phyloP scores from a whole-genome alignment of 2,113 vertebrate genomes.

The Channa argus region DNA sequence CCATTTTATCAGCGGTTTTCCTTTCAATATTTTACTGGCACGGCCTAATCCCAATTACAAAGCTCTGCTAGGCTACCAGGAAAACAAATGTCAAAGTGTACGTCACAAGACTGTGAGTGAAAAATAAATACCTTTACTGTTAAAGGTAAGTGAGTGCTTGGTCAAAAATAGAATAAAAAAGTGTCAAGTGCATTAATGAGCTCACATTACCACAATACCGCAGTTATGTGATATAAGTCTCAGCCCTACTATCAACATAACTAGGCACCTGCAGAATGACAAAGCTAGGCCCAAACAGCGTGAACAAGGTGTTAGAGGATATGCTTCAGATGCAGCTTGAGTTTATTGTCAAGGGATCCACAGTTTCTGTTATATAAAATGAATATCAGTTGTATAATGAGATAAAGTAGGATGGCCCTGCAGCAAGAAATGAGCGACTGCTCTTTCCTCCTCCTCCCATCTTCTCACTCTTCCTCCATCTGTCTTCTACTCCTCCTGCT shows the following conservation, averaged over 20 bases:
- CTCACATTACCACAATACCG: conserved; percentile 8
- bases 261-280: conserved; percentile 53
- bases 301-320: conserved; percentile 21
- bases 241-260: conserved; percentile 34
- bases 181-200: conserved; percentile 30
- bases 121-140: not conserved
- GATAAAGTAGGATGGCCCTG: conserved; percentile 76
- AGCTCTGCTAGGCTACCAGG: not conserved
- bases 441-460: conserved; percentile 76
- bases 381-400: conserved; percentile 76
- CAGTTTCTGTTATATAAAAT: conserved; percentile 69
- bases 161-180: conserved; percentile 8
- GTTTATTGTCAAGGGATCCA: conserved; percentile 54
- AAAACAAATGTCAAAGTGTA: not conserved
- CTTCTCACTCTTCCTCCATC: conserved; percentile 72
- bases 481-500: conserved; percentile 71
- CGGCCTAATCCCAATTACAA: not conserved
- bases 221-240: conserved; percentile 29
- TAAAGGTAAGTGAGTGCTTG: not conserved
- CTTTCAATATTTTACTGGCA: not conserved
- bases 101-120: not conserved
- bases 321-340: conserved; percentile 43
- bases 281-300: conserved; percentile 39
- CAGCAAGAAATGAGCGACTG: conserved; percentile 75
- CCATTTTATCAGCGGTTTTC: not conserved